Evolutionary conservation across 37 sponge, comb jelly and placozoan species (phyloP).

Genomic region (Halichondria panicea): DNA sequence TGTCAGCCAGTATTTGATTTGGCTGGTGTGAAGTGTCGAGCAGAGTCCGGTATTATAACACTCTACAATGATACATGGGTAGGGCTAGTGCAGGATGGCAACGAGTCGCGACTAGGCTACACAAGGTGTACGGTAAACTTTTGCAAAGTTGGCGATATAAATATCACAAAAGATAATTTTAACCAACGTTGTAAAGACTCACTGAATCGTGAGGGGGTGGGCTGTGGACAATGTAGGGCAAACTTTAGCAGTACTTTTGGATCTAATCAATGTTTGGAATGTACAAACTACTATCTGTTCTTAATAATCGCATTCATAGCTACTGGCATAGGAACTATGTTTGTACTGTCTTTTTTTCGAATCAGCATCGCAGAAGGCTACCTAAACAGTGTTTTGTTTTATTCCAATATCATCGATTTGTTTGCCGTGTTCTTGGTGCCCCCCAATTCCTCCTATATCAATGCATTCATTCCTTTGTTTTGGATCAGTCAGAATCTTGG

Average conservation of each 20-base stretch:
- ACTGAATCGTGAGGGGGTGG: slow-evolving; percentile 31
- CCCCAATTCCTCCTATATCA: background rate
- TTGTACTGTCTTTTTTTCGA: slow-evolving; percentile 5
- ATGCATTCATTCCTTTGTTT: background rate
- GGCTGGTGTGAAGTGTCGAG: too few species aligned
- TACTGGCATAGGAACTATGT: slow-evolving; percentile 23
- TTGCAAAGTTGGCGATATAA: too few species aligned
- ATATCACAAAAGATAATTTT: too few species aligned
- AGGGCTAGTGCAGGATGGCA: too few species aligned
- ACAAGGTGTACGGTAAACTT: too few species aligned
- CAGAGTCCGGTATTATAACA: too few species aligned
- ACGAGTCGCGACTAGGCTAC: too few species aligned
- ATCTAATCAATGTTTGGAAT: slow-evolving; percentile 36
- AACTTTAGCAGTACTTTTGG: slow-evolving; percentile 43
- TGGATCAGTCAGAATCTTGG: slow-evolving; percentile 35
- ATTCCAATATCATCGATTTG: slow-evolving; percentile 23
- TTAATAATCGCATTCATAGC: slow-evolving; percentile 8
- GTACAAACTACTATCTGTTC: slow-evolving; percentile 13
- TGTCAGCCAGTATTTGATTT: too few species aligned
- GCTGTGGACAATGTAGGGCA: slow-evolving; percentile 43
- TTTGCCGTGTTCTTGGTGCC: slow-evolving; percentile 12
- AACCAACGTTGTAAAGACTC: too few species aligned
- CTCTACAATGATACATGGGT: too few species aligned
- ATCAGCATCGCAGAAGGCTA: slow-evolving; percentile 43
- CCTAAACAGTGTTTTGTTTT: slow-evolving; percentile 48